Evolutionary conservation across 2,888 invertebrate genomes (phyloP).

Genomic region (Lasioglossum figueresi): DNA sequence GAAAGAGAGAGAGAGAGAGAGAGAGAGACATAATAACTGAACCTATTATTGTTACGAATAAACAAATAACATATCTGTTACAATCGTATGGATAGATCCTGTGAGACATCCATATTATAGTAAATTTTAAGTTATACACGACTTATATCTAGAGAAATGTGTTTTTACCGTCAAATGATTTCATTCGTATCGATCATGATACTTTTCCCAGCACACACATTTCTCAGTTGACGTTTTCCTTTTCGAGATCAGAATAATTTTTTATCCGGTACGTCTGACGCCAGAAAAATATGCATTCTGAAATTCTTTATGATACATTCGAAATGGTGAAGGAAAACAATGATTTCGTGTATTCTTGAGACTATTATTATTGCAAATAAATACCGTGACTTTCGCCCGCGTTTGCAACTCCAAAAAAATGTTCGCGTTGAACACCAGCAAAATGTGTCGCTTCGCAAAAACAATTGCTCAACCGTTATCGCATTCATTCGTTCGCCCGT

Average conservation of each 20-base stretch:
- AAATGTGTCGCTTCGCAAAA: not conserved
- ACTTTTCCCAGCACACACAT: constrained; percentile 54
- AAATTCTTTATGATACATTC: constrained; percentile 20
- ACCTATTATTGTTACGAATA: constrained; percentile 49
- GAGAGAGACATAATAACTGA: constrained; percentile 18
- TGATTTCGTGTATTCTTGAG: constrained; percentile 60
- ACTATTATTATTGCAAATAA: constrained; percentile 68
- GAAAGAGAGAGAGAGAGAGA: too few species aligned
- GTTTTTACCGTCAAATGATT: constrained; percentile 32
- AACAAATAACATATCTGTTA: constrained; percentile 34
- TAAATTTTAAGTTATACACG: constrained; percentile 57
- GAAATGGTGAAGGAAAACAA: constrained; percentile 65
- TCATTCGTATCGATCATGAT: constrained; percentile 24
- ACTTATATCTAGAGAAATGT: constrained; percentile 55
- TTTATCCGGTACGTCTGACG: not conserved
- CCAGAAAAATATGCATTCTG: constrained; percentile 18
- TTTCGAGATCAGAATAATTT: constrained; percentile 21
- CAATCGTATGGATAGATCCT: constrained; percentile 41
- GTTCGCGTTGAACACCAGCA: constrained; percentile 12
- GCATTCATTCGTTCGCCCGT: constrained; percentile 8
- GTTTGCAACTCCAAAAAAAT: constrained; percentile 3
- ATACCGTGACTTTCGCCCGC: constrained; percentile 67
- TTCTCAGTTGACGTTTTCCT: constrained; percentile 61
- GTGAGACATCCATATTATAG: constrained; percentile 36
- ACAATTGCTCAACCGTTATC: constrained; percentile 46